Percentiles rank a stretch among this genome's conserved stretches.
phyloP scores from a whole-genome alignment of 2,797 vertebrate species.

The Sebastes baramenuke region DNA sequence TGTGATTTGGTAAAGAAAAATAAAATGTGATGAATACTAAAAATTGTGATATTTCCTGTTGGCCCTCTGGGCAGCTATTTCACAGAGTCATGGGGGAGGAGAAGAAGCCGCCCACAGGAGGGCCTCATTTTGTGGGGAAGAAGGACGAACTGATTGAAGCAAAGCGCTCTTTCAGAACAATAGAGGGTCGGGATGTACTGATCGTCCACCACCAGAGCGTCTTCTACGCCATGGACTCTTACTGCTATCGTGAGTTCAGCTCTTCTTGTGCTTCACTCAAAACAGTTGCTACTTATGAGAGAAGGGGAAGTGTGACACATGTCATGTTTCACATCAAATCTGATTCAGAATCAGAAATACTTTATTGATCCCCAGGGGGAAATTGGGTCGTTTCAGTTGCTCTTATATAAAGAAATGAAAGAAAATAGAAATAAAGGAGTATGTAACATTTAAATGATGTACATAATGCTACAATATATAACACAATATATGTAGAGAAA shows the following conservation, averaged over 20 bases:
- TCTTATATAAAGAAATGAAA: too few species aligned
- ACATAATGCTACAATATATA: too few species aligned
- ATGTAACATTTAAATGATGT: too few species aligned
- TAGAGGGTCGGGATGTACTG: conserved; percentile 88
- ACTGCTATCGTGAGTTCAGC: conserved; percentile 91
- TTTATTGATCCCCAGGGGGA: too few species aligned
- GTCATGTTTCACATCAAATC: not conserved
- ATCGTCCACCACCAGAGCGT: conserved; percentile 85
- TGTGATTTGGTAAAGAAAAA: not conserved
- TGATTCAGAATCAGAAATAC: not conserved
- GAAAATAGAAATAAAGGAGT: too few species aligned
- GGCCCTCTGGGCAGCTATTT: conserved; percentile 9
- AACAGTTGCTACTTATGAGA: not conserved
- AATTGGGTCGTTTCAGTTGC: too few species aligned
- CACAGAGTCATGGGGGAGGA: conserved; percentile 52
- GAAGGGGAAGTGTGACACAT: not conserved
- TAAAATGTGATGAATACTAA: not conserved
- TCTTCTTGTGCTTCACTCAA: not conserved
- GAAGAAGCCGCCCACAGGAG: conserved; percentile 28
- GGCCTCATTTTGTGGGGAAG: conserved; percentile 82
- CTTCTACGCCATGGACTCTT: conserved; percentile 90
- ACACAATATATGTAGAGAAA: too few species aligned
- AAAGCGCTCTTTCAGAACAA: conserved; percentile 77
- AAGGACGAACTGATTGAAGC: conserved; percentile 86
- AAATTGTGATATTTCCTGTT: not conserved